Evolutionary conservation across 1,140 invertebrate species (phyloP).

Genomic region (Eriocheir sinensis): DNA sequence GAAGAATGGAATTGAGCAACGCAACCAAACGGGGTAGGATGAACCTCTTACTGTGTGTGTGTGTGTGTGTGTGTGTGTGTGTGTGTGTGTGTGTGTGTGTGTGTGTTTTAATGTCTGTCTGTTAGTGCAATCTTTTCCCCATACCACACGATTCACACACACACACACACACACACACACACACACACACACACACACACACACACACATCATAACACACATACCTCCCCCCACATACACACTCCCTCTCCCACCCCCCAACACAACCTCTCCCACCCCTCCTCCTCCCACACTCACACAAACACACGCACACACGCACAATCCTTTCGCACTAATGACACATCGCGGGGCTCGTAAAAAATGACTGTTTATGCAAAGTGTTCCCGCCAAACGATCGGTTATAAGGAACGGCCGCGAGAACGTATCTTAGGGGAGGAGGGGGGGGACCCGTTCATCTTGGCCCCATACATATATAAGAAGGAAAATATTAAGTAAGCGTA

Average conservation of each 20-base stretch:
- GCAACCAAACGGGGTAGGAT: background rate
- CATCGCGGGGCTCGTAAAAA: background rate
- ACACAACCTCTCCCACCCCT: too few species aligned
- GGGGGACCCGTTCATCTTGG: too few species aligned
- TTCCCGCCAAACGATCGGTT: background rate
- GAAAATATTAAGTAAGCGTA: too few species aligned
- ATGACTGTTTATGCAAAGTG: background rate
- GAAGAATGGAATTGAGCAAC: conserved; percentile 24
- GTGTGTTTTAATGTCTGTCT: background rate
- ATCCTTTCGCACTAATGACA: too few species aligned
- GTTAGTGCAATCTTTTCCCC: too few species aligned
- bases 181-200: background rate
- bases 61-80: background rate
- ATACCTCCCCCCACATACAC: background rate
- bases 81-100: conserved; percentile 5
- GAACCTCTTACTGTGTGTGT: background rate
- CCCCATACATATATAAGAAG: too few species aligned
- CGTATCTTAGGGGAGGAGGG: too few species aligned
- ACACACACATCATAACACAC: background rate
- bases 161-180: too few species aligned
- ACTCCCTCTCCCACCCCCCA: background rate
- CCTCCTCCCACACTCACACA: too few species aligned
- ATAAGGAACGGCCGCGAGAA: background rate
- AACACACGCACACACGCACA: too few species aligned
- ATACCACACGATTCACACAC: too few species aligned